phyloP scores from a whole-genome alignment of 2,113 vertebrate genomes.

The Cranoglanis bouderius region DNA sequence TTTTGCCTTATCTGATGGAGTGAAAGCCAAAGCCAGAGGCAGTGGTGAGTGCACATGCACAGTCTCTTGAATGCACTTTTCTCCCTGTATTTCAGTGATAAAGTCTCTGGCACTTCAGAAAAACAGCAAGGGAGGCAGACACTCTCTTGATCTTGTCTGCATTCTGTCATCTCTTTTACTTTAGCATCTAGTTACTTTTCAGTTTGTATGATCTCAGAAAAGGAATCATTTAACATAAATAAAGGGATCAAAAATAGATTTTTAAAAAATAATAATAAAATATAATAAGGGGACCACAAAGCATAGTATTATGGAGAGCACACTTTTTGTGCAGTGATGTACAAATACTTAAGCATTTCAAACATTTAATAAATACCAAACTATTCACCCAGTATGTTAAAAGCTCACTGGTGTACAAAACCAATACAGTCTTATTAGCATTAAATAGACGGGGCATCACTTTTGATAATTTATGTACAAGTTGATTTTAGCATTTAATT shows the following conservation, averaged over 20 bases:
- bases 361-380: neutral
- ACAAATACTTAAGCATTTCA: too few relatives aligned
- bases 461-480: neutral
- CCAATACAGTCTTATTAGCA: neutral
- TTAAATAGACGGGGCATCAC: neutral
- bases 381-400: neutral
- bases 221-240: neutral
- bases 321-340: too few relatives aligned
- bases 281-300: neutral
- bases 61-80: constrained; percentile 5
- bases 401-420: neutral
- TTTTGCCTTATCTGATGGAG: constrained; percentile 63
- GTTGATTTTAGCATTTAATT: neutral
- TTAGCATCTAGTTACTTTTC: constrained; percentile 1
- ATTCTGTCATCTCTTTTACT: constrained; percentile 30
- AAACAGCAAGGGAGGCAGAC: constrained; percentile 51
- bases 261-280: too few relatives aligned
- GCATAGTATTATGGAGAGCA: neutral
- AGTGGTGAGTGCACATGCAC: constrained; percentile 39
- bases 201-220: constrained; percentile 13
- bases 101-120: constrained; percentile 50
- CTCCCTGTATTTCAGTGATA: constrained; percentile 12
- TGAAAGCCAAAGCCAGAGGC: constrained; percentile 50
- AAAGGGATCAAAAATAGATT: neutral
- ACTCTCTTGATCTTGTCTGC: constrained; percentile 29